Conservation (phyloP, 2,888 invertebrate species). For the Caenorhabditis virilis region DNA sequence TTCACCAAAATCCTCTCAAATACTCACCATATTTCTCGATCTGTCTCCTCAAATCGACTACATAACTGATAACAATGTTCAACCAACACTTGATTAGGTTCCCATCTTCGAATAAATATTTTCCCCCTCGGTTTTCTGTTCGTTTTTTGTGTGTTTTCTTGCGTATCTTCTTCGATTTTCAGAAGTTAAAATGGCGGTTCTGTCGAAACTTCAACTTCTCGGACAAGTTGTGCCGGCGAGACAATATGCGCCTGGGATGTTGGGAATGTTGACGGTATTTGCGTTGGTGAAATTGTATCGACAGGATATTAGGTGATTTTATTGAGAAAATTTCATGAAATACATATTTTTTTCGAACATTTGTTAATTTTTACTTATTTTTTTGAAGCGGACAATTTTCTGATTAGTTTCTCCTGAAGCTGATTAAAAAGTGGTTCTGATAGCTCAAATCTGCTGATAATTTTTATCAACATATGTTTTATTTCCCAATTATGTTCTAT, state of each 20-base stretch:
- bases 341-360: no score
- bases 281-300: slow-evolving; percentile 41
- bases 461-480: no score
- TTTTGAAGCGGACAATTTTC: no score
- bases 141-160: not conserved
- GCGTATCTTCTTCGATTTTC: not conserved
- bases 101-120: not conserved
- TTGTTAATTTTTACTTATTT: no score
- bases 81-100: no score
- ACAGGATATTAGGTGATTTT: slow-evolving; percentile 31
- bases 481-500: no score
- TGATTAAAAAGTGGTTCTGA: no score
- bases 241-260: slow-evolving; percentile 50
- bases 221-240: slow-evolving; percentile 25
- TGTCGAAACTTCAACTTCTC: slow-evolving; percentile 42
- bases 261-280: slow-evolving; percentile 46
- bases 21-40: not conserved
- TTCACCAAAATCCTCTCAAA: not conserved
- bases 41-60: not conserved
- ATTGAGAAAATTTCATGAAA: no score
- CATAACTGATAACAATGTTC: slow-evolving; percentile 2
- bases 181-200: slow-evolving; percentile 30
- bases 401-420: no score
- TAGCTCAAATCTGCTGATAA: no score
- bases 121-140: not conserved